phyloP scores from a whole-genome alignment of 2,888 invertebrate genomes.

The Dendrolimus pini region DNA sequence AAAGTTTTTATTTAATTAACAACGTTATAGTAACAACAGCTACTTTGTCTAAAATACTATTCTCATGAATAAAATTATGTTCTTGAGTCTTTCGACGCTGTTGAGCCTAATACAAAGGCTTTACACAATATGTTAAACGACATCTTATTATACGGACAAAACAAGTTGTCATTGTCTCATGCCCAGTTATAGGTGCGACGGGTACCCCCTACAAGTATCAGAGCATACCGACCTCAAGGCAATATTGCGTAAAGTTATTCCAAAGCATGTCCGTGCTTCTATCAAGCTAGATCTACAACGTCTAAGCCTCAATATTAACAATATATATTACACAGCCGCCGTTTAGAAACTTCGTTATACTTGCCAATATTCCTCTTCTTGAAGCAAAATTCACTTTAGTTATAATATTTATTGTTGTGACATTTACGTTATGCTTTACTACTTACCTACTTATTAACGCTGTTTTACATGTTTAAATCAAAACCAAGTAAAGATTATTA shows the following conservation, averaged over 20 bases:
- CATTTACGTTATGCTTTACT: too few relatives aligned
- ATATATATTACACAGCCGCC: background rate
- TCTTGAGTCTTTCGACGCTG: slow-evolving; percentile 20
- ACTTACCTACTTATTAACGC: too few relatives aligned
- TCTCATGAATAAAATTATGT: slow-evolving; percentile 22
- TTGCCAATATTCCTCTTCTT: background rate
- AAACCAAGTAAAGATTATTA: too few relatives aligned
- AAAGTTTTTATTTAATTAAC: background rate
- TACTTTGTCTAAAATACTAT: slow-evolving; percentile 15
- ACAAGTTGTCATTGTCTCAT: slow-evolving; percentile 29
- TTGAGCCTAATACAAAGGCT: slow-evolving; percentile 25
- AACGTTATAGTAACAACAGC: slow-evolving; percentile 11
- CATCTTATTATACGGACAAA: slow-evolving; percentile 24
- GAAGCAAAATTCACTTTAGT: background rate
- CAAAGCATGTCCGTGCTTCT: slow-evolving; percentile 34
- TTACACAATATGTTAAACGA: slow-evolving; percentile 26
- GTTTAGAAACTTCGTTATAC: background rate
- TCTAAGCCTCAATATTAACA: slow-evolving; percentile 6
- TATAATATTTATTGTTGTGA: too few relatives aligned
- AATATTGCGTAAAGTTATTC: slow-evolving; percentile 50
- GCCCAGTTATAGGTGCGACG: slow-evolving; percentile 9
- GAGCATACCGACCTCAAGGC: slow-evolving; percentile 29
- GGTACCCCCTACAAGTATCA: slow-evolving; percentile 1
- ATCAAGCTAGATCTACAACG: slow-evolving; percentile 22
- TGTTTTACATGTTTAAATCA: too few relatives aligned